Evolutionary conservation across 1,140 invertebrate species (phyloP), one percentile per base, ranked within the genome.

Genomic region (Lepidurus arcticus): DNA sequence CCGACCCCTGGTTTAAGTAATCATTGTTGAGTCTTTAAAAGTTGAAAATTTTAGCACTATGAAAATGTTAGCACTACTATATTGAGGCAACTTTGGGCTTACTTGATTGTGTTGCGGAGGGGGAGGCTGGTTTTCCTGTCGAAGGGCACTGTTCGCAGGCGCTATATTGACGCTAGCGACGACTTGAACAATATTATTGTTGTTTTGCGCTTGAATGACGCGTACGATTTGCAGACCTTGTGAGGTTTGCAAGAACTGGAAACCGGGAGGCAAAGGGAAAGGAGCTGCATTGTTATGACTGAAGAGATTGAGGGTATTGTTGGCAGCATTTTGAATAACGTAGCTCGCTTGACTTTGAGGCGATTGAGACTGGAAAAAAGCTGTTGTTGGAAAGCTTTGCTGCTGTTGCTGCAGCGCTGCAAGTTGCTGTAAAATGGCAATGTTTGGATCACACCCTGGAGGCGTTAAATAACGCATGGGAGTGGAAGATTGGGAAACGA

Each of bases 141-240:
- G 13, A 9, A 65, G 6, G 21, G 7, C 16, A 65, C 6, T 65
- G 21, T 21, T 65, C 1, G 53, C 9, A 1, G 53, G 9, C 6
- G 9, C 53, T 65, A 21, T 21, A 65, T 65, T 65, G 13, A 65
- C 53, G 13, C 53, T 65, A 21, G 53, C 53, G 21, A 65, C 13
- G n/a, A 65, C 21, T 16, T 65, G 53, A 65, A 65, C 53, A 21
- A 65, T 65, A 16, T 34, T 34, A 34, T 34, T 34, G 34, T 65
- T 65, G 13, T 65, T 65, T 65, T 65, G 53, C 16, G 53, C 9
- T 65, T 65, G 53, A 7, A 65, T 65, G 53, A 65, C 53, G 13
- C 53, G 53, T 65, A 65, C 53, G 13, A 65, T 65, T 65, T 65
- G 53, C 9, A 65, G 53, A 65, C 53, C 53, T 65, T 65, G 53